Evolutionary conservation across 1,140 invertebrate species (phyloP), one percentile per base, ranked within the genome.

Genomic region (Anastrepha ludens): DNA sequence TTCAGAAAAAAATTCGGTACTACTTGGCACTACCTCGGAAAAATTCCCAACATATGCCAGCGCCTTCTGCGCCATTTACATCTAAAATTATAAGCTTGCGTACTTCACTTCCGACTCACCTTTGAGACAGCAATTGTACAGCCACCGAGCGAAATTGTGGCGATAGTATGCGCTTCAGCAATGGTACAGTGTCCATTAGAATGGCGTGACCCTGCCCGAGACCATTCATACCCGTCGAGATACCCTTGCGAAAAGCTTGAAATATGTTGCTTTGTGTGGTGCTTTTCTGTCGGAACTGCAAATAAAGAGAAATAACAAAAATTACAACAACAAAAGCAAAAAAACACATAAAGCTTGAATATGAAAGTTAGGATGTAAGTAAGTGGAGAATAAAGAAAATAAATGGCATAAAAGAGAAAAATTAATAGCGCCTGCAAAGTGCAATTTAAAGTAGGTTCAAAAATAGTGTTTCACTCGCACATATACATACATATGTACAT

Each of bases 81-180:
- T n/a, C n/a, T n/a, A n/a, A n/a, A n/a, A n/a, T n/a, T n/a, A n/a
- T n/a, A n/a, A n/a, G n/a, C n/a, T n/a, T n/a, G n/a, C n/a, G n/a
- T n/a, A 17, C 2, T 62, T 62, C 5, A 62, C 1, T 9, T 17
- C 41, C 29, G 3, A 89, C 88, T 88, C 86, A 93, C 88, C 89
- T 89, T 87, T 86, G 87, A 67, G 89, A 88, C 41, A 90, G 81
- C 67, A 92, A 87, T 91, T 95, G 94, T 44, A 95, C 90, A 9
- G 95, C 95, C 89, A 98, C 96, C 3, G 97, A 96, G 86, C 98
- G 94, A 2, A 98, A 94, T 55, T 94, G 94, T 0, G 98, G 98
- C 86, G 95, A 95, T 15, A 98, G 94, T 78, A 99, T 95, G 74
- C 96, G 95, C 13, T 96, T 94, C 41, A 99, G 90, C 62, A 96